Percentiles rank a stretch among this genome's conserved stretches.
Evolutionary conservation across 2,797 vertebrate species (phyloP).

Genomic region (Macropodus opercularis): DNA sequence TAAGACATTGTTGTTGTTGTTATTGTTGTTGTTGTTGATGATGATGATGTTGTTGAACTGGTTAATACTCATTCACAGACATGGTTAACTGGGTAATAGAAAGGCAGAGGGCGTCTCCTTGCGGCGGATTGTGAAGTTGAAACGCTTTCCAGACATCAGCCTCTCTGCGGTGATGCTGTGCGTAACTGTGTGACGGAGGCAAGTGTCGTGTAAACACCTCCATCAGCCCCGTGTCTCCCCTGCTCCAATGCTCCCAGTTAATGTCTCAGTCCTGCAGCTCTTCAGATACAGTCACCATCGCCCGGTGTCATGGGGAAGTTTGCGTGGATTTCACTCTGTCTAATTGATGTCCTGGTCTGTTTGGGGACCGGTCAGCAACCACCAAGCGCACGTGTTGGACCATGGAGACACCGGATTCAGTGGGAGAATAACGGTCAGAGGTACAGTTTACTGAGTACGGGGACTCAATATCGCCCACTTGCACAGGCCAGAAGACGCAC

Average conservation of each 20-base stretch:
- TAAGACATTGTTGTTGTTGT: too few species aligned
- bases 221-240: constrained; percentile 32
- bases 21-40: too few species aligned
- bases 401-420: constrained; percentile 79
- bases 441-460: constrained; percentile 80
- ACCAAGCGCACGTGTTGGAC: constrained; percentile 48
- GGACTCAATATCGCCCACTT: constrained; percentile 68
- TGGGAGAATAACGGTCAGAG: constrained; percentile 82
- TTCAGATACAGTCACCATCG: not conserved
- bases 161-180: constrained; percentile 39
- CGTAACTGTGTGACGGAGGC: constrained; percentile 50
- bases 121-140: constrained; percentile 3
- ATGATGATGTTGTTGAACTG: too few species aligned
- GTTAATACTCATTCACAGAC: too few species aligned
- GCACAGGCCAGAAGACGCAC: constrained; percentile 50
- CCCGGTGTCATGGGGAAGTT: constrained; percentile 65
- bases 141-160: too few species aligned
- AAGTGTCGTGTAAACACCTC: constrained; percentile 34
- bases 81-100: not conserved
- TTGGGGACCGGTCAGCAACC: constrained; percentile 64
- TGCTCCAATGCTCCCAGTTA: constrained; percentile 22
- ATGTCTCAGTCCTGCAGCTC: constrained; percentile 20
- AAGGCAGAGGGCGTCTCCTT: not conserved
- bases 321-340: constrained; percentile 30
- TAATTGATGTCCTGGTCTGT: constrained; percentile 55